phyloP scores from a whole-genome alignment of 1,140 invertebrate genomes.

The Panagrolaimus sp. region DNA sequence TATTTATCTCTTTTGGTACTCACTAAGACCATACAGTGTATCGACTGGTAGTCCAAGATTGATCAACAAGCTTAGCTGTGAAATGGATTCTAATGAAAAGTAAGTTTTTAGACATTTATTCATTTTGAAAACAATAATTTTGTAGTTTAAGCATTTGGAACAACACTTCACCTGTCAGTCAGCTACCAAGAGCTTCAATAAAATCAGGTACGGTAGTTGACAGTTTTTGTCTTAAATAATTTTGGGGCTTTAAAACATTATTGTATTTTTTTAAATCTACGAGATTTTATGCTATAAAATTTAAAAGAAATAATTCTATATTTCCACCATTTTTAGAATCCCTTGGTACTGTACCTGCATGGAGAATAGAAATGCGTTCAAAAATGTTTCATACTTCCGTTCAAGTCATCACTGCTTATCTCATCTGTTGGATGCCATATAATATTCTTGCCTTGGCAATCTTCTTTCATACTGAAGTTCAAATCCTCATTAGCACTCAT shows the following conservation, averaged over 20 bases:
- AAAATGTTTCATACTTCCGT: slow-evolving; percentile 46
- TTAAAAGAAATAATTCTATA: too few relatives aligned
- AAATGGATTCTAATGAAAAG: slow-evolving; percentile 5
- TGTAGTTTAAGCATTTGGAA: too few relatives aligned
- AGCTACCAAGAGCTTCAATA: too few relatives aligned
- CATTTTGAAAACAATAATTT: background rate
- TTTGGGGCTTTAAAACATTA: too few relatives aligned
- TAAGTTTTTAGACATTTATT: background rate
- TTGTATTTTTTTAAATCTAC: too few relatives aligned
- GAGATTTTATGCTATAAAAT: too few relatives aligned
- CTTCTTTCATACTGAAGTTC: slow-evolving; percentile 36
- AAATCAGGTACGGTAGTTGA: too few relatives aligned
- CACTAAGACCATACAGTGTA: slow-evolving; percentile 25
- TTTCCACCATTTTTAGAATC: background rate
- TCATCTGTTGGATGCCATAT: slow-evolving; percentile 36
- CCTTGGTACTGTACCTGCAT: slow-evolving; percentile 31
- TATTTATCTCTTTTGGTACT: slow-evolving; percentile 40
- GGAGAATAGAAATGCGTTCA: slow-evolving; percentile 45
- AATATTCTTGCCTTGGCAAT: slow-evolving; percentile 34
- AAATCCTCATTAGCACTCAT: slow-evolving; percentile 42
- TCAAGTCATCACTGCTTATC: slow-evolving; percentile 43
- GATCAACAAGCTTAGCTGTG: slow-evolving; percentile 4
- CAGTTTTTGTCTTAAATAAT: too few relatives aligned
- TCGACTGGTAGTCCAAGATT: background rate
- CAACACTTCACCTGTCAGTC: too few relatives aligned